Evolutionary conservation across 2,888 invertebrate genomes (phyloP).

Genomic region (Chrysolina americana): DNA sequence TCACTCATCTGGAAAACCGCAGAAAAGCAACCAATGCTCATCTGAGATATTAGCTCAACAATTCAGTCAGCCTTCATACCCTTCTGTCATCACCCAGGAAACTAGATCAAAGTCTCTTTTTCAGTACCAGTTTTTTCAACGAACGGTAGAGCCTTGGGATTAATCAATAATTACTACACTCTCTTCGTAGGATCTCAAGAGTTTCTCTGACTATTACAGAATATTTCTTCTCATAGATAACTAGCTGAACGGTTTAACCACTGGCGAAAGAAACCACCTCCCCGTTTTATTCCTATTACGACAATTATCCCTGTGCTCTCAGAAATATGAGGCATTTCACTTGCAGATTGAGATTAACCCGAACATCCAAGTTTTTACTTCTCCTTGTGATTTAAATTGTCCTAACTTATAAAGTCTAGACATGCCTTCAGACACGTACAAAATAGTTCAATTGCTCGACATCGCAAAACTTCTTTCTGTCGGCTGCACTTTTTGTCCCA

Average conservation of each 20-base stretch:
- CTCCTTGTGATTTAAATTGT: slow-evolving; percentile 58
- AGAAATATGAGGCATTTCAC: slow-evolving; percentile 60
- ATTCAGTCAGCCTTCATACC: too few species aligned
- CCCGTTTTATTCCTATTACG: slow-evolving; percentile 27
- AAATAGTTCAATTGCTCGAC: slow-evolving; percentile 53
- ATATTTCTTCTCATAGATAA: too few species aligned
- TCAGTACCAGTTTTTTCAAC: too few species aligned
- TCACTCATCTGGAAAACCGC: too few species aligned
- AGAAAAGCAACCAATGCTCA: too few species aligned
- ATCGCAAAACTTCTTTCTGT: slow-evolving; percentile 40
- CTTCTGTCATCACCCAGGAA: too few species aligned
- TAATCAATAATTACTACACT: too few species aligned
- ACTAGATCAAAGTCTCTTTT: too few species aligned
- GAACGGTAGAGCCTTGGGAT: too few species aligned
- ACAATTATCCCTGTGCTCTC: slow-evolving; percentile 44
- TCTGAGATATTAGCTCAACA: too few species aligned
- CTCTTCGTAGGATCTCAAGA: too few species aligned
- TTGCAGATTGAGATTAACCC: slow-evolving; percentile 61
- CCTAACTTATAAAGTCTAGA: slow-evolving; percentile 58
- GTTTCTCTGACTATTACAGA: too few species aligned
- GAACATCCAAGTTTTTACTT: slow-evolving; percentile 55
- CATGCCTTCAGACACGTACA: slow-evolving; percentile 56
- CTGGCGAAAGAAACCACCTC: slow-evolving; percentile 6
- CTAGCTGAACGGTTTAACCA: slow-evolving; percentile 3
- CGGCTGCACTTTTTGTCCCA: slow-evolving; percentile 39